These are phyloP conservation scores for Hypocryptadius cinnamomeus DNA, from an alignment of 2,113 vertebrate genomes.

Conservation along the genomic window DNA sequence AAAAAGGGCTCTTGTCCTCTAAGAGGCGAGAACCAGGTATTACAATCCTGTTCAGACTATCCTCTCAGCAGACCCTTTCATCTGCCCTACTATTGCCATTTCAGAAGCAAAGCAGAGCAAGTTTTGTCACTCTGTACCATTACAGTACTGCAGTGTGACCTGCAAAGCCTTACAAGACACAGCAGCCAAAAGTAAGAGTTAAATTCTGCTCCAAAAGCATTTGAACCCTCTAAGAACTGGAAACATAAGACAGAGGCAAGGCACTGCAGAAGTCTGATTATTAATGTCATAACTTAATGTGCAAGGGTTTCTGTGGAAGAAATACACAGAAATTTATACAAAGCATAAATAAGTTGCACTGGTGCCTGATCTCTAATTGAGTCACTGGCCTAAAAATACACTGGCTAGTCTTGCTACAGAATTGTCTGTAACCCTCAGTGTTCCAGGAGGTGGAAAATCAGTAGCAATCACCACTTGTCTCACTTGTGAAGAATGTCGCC, in stretches of 20 bases:
- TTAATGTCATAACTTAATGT: not conserved
- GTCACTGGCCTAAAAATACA: conserved; percentile 64
- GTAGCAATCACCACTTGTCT: not conserved
- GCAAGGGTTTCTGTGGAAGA: not conserved
- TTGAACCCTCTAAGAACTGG: not conserved
- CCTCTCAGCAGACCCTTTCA: not conserved
- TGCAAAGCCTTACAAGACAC: conserved; percentile 4
- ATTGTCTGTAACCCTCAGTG: conserved; percentile 41
- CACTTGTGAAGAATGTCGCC: not conserved
- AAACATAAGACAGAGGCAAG: not conserved
- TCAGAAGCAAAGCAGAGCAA: not conserved
- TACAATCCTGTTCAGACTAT: not conserved
- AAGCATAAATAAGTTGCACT: conserved; percentile 22
- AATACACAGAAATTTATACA: conserved; percentile 21
- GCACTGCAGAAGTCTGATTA: not conserved
- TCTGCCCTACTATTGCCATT: not conserved
- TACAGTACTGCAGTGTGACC: not conserved
- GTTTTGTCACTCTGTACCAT: not conserved
- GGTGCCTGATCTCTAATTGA: conserved; percentile 21
- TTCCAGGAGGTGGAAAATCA: conserved; percentile 19
- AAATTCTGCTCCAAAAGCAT: not conserved
- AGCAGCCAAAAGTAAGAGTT: not conserved
- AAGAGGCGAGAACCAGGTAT: not conserved
- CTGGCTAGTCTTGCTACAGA: conserved; percentile 8
- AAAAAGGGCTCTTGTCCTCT: not conserved